Base-by-base conservation (phyloP, 2,113 vertebrate species). In the Ceyx cyanopectus region DNA sequence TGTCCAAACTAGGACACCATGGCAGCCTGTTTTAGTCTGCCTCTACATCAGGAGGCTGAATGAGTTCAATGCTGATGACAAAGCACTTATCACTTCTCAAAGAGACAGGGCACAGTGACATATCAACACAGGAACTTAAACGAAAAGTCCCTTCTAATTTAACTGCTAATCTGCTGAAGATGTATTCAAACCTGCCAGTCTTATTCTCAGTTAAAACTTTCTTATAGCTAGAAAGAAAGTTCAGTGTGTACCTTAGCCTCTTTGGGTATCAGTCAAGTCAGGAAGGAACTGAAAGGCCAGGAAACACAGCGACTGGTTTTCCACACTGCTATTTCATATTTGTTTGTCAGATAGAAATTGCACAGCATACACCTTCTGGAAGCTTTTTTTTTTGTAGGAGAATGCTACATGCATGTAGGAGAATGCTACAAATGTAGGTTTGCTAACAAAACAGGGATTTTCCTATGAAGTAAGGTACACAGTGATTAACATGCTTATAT, bases 151-250 rank as follows among this genome's bases (percentile, higher is more conserved):
- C 68, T 96, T 98, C 92, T 97, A 95, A 96, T 98, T 97, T 97
- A 97, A 96, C 96, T 91, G 89, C 93, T 96, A 97, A 97, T 96
- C 97, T 97, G 90, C 94, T 92, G 95, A 97, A 95, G 78, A 78
- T 73, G 48, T 80, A 89, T 92, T 97, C 94, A 97, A 84, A 91
- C n/a, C 79, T 56, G 67, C 73, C 54, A 94, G 75, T 96, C 79
- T 92, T 92, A 60, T 97, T 98, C 97, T 97, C 96, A 97, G 96
- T 97, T 98, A 97, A 97, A 98, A 98, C 93, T 97, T 97, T 92
- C 77, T 82, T 73, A 40, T 85, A 73, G 40, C 51, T 93, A 86
- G 77, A 79, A 85, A 94, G 96, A 89, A 97, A 94, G 77, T 96
- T 95, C 80, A 17, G n/a, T 54, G 37, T 83, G 54, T 19, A 5